A percentile compares a stretch with the other conserved stretches of the same genome.
These are phyloP conservation scores for Drosophila nr. perissopoda DNA, from an alignment of 2,888 invertebrate genomes.

Conservation along the genomic window DNA sequence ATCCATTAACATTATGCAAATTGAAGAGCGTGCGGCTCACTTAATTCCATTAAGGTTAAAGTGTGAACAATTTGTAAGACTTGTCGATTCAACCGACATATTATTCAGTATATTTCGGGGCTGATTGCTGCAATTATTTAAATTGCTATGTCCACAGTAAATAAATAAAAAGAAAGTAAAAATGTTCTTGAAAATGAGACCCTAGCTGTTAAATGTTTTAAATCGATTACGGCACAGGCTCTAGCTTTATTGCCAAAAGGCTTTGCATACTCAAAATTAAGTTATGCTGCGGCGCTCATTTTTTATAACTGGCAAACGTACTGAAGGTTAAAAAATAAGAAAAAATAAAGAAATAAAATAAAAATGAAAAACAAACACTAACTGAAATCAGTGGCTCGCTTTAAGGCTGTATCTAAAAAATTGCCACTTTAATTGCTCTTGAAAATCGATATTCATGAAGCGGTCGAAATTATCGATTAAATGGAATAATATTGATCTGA, in stretches of 20 bases:
- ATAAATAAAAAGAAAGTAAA: background rate
- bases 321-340: background rate
- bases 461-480: background rate
- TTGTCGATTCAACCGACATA: background rate
- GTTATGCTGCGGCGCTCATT: background rate
- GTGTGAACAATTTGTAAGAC: background rate
- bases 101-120: background rate
- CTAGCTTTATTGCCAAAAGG: background rate
- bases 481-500: background rate
- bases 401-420: background rate
- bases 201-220: background rate
- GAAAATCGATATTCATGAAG: background rate
- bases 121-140: background rate
- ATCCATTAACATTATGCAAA: conserved; percentile 3
- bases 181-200: background rate
- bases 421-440: background rate
- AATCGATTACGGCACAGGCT: background rate
- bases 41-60: conserved; percentile 2
- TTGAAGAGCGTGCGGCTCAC: background rate
- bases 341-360: background rate
- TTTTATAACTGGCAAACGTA: background rate
- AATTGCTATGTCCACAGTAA: background rate
- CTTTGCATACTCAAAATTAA: background rate
- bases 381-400: background rate
- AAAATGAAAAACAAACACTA: background rate